Conservation (phyloP, 2,113 vertebrate genomes). For the Mionectes macconnelli region DNA sequence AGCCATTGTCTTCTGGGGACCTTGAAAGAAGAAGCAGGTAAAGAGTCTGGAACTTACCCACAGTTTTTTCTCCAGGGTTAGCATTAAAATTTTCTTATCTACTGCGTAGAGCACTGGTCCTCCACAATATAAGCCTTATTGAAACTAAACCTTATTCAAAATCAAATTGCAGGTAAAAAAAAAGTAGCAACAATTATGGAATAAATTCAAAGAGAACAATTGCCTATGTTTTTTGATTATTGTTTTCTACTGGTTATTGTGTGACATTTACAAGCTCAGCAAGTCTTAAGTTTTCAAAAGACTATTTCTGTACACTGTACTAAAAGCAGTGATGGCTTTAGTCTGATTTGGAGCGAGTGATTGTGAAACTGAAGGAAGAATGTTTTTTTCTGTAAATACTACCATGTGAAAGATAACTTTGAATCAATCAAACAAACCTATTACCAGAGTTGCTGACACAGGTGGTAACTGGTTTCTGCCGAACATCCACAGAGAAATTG, state of each 20-base stretch:
- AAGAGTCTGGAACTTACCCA: not conserved
- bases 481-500: not conserved
- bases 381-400: not conserved
- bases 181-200: not conserved
- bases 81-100: not conserved
- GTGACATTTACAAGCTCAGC: not conserved
- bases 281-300: not conserved
- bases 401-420: not conserved
- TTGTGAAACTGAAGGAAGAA: not conserved
- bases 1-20: not conserved
- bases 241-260: not conserved
- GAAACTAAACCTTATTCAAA: not conserved
- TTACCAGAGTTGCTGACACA: not conserved
- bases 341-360: not conserved
- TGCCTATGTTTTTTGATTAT: not conserved
- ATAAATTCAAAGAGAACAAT: not conserved
- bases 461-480: slow-evolving; percentile 12
- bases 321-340: not conserved
- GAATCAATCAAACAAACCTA: not conserved
- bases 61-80: not conserved
- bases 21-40: not conserved
- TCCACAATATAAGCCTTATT: not conserved
- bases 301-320: not conserved
- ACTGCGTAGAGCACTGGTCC: not conserved
- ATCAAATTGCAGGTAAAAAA: not conserved